Percentiles rank a stretch among this genome's conserved stretches.
These are phyloP conservation scores for Circaetus gallicus DNA, from an alignment of 2,113 vertebrate species.

Conservation along the genomic window DNA sequence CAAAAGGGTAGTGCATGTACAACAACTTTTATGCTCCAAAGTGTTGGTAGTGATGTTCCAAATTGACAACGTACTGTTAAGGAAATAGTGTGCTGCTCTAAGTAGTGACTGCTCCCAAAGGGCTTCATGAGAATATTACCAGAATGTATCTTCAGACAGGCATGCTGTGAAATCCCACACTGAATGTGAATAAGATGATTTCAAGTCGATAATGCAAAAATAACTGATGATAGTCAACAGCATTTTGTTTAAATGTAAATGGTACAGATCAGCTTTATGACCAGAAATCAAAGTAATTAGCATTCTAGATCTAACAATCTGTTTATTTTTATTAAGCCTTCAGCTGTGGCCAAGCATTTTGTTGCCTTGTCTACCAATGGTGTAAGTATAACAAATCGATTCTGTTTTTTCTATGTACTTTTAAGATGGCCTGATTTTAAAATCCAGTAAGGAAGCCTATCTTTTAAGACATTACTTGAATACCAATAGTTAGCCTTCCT, in stretches of 20 bases:
- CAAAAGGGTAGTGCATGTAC: background rate
- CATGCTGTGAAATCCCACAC: background rate
- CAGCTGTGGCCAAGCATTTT: conserved; percentile 94
- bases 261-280: background rate
- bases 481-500: background rate
- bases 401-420: background rate
- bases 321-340: conserved; percentile 73
- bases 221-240: background rate
- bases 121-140: background rate
- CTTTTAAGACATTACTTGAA: background rate
- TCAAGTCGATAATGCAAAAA: background rate
- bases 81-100: background rate
- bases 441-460: background rate
- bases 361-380: conserved; percentile 96
- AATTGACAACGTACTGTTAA: background rate
- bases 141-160: background rate
- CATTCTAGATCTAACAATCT: background rate
- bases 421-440: background rate
- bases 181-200: background rate
- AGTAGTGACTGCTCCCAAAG: background rate
- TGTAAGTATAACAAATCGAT: conserved; percentile 74
- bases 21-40: background rate
- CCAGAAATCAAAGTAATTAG: background rate
- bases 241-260: background rate
- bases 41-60: background rate